Evolutionary conservation across 2,113 vertebrate species (phyloP).

Genomic region (Rhabdornis inornatus): DNA sequence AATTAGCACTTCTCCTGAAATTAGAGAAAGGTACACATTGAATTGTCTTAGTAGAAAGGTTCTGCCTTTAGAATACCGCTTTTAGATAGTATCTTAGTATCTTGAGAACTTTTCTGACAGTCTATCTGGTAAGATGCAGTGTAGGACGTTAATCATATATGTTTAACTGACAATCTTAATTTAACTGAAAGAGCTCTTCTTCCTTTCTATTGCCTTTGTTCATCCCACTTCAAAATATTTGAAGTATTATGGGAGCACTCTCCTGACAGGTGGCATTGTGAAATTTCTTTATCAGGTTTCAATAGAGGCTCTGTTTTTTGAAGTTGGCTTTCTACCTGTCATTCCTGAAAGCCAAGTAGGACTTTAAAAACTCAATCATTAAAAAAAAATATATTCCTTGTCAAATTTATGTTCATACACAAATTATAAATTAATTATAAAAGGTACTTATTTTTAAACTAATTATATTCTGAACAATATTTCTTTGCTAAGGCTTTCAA

Average conservation of each 20-base stretch:
- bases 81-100: background rate
- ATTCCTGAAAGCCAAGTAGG: background rate
- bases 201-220: background rate
- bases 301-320: background rate
- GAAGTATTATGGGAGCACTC: background rate
- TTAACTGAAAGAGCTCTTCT: background rate
- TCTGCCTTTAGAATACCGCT: background rate
- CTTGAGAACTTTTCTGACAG: background rate
- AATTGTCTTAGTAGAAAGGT: background rate
- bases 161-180: background rate
- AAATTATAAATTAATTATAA: background rate
- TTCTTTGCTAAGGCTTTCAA: background rate
- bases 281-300: background rate
- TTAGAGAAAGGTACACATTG: background rate
- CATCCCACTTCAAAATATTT: constrained; percentile 27
- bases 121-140: background rate
- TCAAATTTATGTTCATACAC: background rate
- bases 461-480: background rate
- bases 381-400: background rate
- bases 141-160: background rate
- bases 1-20: background rate
- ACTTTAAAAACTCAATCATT: background rate
- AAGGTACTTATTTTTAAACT: background rate
- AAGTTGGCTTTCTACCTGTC: background rate
- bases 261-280: constrained; percentile 3